These are phyloP conservation scores for Latrodectus geometricus DNA, from an alignment of 1,140 invertebrate genomes.

Conservation along the genomic window DNA sequence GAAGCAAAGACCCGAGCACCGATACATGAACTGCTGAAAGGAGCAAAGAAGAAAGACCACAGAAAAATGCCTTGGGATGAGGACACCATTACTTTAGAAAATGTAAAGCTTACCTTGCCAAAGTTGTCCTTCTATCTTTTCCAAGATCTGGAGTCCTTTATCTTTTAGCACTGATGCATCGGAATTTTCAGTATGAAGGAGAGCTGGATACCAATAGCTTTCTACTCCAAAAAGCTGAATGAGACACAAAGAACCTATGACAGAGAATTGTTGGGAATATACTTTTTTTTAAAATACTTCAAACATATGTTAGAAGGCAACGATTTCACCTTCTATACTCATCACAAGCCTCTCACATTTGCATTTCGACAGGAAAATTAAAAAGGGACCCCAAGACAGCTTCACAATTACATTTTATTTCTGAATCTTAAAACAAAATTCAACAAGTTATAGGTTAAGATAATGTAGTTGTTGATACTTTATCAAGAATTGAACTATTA, in stretches of 20 bases:
- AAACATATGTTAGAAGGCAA: too few species aligned
- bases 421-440: too few species aligned
- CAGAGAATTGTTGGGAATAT: slow-evolving; percentile 14
- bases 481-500: too few species aligned
- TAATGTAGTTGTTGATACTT: too few species aligned
- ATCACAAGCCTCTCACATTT: background rate
- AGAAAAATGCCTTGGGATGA: slow-evolving; percentile 54
- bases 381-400: too few species aligned
- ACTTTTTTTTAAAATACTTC: slow-evolving; percentile 18
- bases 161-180: slow-evolving; percentile 62
- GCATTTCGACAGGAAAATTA: background rate
- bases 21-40: slow-evolving; percentile 45
- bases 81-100: slow-evolving; percentile 65
- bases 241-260: too few species aligned
- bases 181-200: slow-evolving; percentile 31
- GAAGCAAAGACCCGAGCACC: slow-evolving; percentile 59
- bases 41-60: slow-evolving; percentile 27
- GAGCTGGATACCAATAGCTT: slow-evolving; percentile 62
- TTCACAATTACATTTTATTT: too few species aligned
- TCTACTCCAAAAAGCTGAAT: slow-evolving; percentile 61
- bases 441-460: too few species aligned
- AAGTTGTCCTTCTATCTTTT: slow-evolving; percentile 11
- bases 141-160: slow-evolving; percentile 30
- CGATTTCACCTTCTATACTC: background rate
- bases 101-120: slow-evolving; percentile 67